Base-by-base conservation (phyloP, 2,113 vertebrate species). In the Nothocercus julius region DNA sequence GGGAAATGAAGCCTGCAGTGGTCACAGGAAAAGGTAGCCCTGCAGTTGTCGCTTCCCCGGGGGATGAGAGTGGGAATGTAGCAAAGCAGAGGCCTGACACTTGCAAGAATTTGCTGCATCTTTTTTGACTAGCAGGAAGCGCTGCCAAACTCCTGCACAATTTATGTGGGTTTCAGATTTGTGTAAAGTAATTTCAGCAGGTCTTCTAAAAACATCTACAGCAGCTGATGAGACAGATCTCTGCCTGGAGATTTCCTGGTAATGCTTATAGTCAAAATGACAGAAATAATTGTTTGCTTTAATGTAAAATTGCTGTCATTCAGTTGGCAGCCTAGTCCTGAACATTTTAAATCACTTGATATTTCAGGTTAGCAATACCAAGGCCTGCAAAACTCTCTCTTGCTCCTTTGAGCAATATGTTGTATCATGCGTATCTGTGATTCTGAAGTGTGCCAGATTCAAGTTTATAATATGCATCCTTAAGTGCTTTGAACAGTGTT, bases 401-500 rank as follows among this genome's bases (percentile, higher is more conserved):
- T 11, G 5, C 11, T 67, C 34, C 36, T 85, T 53, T 20, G 74
- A 80, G 49, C 64, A 68, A 30, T 75, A 4, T 0, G 1, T 7
- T 49, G 5, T 75, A 30, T 85, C 34, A 4, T 76, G 87, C 78
- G 7, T 80, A 64, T 89, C 49, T 40, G 17, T 76, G 54, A 77
- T 75, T 38, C 72, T 73, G 9, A 53, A 7, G 44, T 59, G 86
- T 70, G 85, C 80, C 70, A 95, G 70, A 77, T 78, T 58, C n/a
- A 51, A 77, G 62, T 91, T 91, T 91, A 89, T 87, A 79, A 88
- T 51, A 53, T 20, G n/a, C 27, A 85, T 82, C 67, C 78, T 76
- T 27, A 91, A 95, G 95, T 89, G 22, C 62, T 92, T 85, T 82
- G 64, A 94, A 32, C 62, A 81, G 45, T 30, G 13, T 79, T 89